A percentile compares a stretch with the other conserved stretches of the same genome.
These are phyloP conservation scores for Incurvaria masculella DNA, from an alignment of 2,888 invertebrate species.

Conservation along the genomic window DNA sequence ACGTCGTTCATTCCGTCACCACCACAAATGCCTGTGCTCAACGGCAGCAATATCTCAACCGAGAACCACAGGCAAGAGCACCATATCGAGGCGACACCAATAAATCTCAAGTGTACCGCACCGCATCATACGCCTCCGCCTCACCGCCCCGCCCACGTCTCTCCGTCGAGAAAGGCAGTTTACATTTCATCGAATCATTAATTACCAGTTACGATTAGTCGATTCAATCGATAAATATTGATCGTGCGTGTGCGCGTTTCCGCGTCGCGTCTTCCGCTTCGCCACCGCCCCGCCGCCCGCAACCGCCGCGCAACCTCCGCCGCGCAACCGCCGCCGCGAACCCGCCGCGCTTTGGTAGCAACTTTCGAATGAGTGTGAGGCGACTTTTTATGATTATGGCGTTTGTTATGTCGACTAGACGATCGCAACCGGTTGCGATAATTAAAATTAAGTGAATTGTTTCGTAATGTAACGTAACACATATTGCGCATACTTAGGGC, in stretches of 20 bases:
- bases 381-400: no score
- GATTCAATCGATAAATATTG: neutral
- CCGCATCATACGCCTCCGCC: neutral
- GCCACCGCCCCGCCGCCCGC: neutral
- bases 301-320: neutral
- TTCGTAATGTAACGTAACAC: no score
- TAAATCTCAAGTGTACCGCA: neutral
- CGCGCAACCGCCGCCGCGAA: neutral
- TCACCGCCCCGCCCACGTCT: neutral
- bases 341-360: neutral
- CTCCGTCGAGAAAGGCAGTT: neutral
- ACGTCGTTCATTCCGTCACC: no score
- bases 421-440: no score
- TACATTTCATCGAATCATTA: neutral
- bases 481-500: no score
- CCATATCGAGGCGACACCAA: no score
- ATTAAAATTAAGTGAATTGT: no score
- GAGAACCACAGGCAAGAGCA: no score
- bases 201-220: neutral
- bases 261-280: neutral
- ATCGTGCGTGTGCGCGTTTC: neutral
- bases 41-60: no score
- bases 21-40: no score
- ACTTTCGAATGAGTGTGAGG: no score
- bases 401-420: no score